phyloP scores from a whole-genome alignment of 2,113 vertebrate genomes.

The Zingel zingel region DNA sequence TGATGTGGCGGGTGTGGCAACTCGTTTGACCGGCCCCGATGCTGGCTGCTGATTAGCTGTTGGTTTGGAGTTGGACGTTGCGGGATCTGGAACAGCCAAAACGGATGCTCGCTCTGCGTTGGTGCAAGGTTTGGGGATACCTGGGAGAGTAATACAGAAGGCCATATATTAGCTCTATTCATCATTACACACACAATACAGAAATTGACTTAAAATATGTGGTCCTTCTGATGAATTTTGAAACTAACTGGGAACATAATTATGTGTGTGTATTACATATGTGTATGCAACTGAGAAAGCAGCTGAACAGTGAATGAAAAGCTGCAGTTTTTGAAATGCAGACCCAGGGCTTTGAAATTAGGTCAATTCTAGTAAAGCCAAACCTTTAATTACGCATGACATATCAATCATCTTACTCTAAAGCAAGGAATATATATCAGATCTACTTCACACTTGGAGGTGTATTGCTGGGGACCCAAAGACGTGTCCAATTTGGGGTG shows the following conservation, averaged over 20 bases:
- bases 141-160: constrained; percentile 44
- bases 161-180: background rate
- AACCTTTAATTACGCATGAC: background rate
- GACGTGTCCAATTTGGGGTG: too few relatives aligned
- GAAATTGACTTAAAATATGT: background rate
- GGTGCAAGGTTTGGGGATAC: constrained; percentile 62
- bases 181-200: background rate
- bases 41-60: constrained; percentile 55
- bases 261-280: background rate
- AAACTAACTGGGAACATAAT: background rate
- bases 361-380: background rate
- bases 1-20: constrained; percentile 15
- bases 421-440: too few relatives aligned
- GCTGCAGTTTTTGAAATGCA: background rate
- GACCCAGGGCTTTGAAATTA: too few relatives aligned
- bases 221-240: background rate
- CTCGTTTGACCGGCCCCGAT: background rate
- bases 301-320: background rate
- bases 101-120: constrained; percentile 21
- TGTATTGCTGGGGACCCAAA: too few relatives aligned
- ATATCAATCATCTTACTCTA: background rate
- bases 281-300: background rate
- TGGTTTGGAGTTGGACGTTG: constrained; percentile 39
- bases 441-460: too few relatives aligned
- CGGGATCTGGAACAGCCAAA: background rate